These are phyloP conservation scores for Hirundichthys speculiger DNA, from an alignment of 2,113 vertebrate species.

Conservation along the genomic window DNA sequence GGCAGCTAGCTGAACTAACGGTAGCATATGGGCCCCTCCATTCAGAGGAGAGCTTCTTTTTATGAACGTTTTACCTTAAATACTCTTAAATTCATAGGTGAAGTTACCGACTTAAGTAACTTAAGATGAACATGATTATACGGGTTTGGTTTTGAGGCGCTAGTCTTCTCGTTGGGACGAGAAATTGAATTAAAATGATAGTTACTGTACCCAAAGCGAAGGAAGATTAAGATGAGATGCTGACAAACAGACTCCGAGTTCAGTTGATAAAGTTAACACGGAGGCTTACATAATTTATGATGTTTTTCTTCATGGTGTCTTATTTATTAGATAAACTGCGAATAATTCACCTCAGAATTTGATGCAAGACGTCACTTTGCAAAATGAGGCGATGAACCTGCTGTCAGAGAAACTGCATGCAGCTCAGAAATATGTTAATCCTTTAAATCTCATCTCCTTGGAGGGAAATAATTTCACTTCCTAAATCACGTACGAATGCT, in stretches of 20 bases:
- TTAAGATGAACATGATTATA: background rate
- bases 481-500: background rate
- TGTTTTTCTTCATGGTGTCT: too few species aligned
- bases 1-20: slow-evolving; percentile 52
- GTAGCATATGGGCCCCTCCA: slow-evolving; percentile 64
- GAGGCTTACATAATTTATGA: too few species aligned
- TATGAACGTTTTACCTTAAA: background rate
- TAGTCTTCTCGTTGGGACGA: background rate
- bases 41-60: slow-evolving; percentile 36
- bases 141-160: background rate
- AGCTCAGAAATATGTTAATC: background rate
- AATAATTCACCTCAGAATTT: too few species aligned
- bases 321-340: too few species aligned
- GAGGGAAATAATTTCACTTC: slow-evolving; percentile 1
- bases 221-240: slow-evolving; percentile 28
- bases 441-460: background rate
- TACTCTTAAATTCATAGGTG: accelerated
- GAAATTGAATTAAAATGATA: background rate
- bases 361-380: background rate
- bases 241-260: too few species aligned
- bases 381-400: background rate
- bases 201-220: slow-evolving; percentile 28
- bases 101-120: background rate
- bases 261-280: too few species aligned
- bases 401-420: background rate